These are phyloP conservation scores for Heliconius hortense DNA, from an alignment of 2,888 invertebrate genomes.

Conservation along the genomic window DNA sequence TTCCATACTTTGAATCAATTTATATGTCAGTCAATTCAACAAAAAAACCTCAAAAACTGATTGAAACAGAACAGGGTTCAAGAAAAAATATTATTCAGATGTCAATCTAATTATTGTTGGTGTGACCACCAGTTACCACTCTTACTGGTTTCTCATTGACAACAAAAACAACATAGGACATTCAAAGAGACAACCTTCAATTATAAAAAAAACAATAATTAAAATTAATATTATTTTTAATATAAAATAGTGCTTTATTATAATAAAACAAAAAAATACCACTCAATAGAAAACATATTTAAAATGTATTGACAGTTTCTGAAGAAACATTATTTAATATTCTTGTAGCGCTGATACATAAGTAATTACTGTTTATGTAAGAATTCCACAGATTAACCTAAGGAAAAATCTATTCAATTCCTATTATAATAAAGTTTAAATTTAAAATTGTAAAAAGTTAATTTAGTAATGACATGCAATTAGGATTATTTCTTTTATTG, in stretches of 20 bases:
- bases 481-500: conserved; percentile 17
- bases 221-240: no score
- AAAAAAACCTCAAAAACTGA: no score
- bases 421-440: not conserved
- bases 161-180: no score
- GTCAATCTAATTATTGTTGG: no score
- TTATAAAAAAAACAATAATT: no score
- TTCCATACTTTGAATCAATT: no score
- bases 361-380: conserved; percentile 18
- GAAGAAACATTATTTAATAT: not conserved
- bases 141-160: no score
- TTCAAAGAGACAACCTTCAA: no score
- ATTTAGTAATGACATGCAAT: conserved; percentile 11
- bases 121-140: no score
- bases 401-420: not conserved
- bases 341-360: not conserved
- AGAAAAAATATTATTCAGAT: no score
- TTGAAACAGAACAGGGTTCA: no score
- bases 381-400: not conserved
- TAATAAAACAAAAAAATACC: not conserved
- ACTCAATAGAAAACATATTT: not conserved
- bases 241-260: not conserved
- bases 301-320: not conserved
- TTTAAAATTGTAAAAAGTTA: not conserved
- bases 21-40: no score